Base-by-base conservation (phyloP, 2,888 invertebrate species). In the Dione vanillae region DNA sequence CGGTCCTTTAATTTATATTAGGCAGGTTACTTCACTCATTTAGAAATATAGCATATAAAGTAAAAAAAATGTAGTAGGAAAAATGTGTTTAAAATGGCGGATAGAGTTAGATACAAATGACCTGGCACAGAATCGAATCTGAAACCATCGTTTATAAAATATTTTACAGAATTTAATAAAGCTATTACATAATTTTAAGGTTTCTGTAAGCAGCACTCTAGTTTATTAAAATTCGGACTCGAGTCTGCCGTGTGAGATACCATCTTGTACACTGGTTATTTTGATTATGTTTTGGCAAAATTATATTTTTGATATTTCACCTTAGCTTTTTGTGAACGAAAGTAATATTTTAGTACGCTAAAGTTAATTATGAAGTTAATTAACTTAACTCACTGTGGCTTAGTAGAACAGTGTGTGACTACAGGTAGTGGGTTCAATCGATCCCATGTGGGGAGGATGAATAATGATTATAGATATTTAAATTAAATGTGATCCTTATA, bases 151-250 rank as follows among this genome's bases (percentile, higher is more conserved):
- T 41, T 41, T 11, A 41, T 56, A 35, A 56, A 56, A 27, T 27
- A 40, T 16, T 59, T 59, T 43, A 37, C 20, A 37, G 16, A 59
- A 27, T n/a, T 16, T 19, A 14, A 49, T 49, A 19, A 62, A 37
- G 19, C 14, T 35, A 45, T 64, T 64, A 49, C 19, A 49, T 37
- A 56, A 65, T 65, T 69, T 65, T 51, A 65, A 67, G 67, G 14
- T 37, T 58, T 16, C 43, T 47, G 37, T 65, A 69, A 69, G 51
- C 65, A 49, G 58, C 69, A 69, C 69, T 69, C 65, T 65, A 65
- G 35, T 59, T 69, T 69, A 69, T 69, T 69, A 69, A 65, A 69
- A 65, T 49, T 69, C 49, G 49, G 58, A 35, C 69, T 49, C 58
- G 43, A 69, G 27, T 35, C 40, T 35, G 64, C 64, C 49, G 64